These are phyloP conservation scores for Littorina saxatilis DNA, from an alignment of 1,140 invertebrate species.

Conservation along the genomic window DNA sequence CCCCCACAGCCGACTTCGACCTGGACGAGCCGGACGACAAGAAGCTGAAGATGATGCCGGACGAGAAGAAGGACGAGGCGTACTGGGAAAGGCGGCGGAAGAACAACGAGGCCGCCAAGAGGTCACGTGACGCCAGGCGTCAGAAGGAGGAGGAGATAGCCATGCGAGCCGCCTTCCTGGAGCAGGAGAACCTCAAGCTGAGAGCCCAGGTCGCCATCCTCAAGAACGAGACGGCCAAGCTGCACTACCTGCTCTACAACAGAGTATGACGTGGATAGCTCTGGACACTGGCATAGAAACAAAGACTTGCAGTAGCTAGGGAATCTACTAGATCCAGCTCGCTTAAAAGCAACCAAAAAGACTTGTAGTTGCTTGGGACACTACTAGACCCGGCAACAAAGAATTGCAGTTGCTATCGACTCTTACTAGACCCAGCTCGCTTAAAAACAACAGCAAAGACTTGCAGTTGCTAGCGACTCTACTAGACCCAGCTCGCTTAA, in stretches of 20 bases:
- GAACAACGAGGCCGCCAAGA: slow-evolving; percentile 76
- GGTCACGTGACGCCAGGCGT: slow-evolving; percentile 73
- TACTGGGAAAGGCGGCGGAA: slow-evolving; percentile 76
- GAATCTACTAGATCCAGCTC: no score
- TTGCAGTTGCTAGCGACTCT: no score
- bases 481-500: no score
- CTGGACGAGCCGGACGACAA: slow-evolving; percentile 4
- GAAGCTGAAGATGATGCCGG: slow-evolving; percentile 63
- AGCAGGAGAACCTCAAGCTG: slow-evolving; percentile 75
- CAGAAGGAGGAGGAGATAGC: slow-evolving; percentile 75
- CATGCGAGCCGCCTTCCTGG: slow-evolving; percentile 71
- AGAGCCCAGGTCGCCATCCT: slow-evolving; percentile 71
- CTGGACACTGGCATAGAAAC: no score
- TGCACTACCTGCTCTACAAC: slow-evolving; percentile 79
- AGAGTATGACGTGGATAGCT: slow-evolving; percentile 12
- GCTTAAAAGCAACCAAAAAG: no score
- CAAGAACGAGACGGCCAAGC: slow-evolving; percentile 74
- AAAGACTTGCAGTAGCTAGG: no score
- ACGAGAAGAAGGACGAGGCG: slow-evolving; percentile 71
- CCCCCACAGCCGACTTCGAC: neutral
- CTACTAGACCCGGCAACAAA: no score
- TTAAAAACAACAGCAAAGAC: no score
- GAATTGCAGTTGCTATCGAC: no score
- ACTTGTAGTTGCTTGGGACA: no score
- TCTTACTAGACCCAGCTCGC: no score